phyloP scores from a whole-genome alignment of 2,797 vertebrate genomes.

The Oophaga sylvatica region DNA sequence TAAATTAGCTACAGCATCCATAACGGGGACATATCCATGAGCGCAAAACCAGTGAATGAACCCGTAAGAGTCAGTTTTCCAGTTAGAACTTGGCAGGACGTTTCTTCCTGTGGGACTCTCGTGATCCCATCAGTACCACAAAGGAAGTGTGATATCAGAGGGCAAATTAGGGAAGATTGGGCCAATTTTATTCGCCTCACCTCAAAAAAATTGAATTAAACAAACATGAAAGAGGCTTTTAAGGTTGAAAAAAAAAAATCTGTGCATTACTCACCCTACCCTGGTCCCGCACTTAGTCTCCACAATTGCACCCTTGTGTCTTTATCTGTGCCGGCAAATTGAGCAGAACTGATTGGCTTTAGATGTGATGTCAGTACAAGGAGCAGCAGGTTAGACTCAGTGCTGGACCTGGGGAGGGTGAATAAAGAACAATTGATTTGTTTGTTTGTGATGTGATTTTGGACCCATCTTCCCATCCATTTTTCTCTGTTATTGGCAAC shows the following conservation, averaged over 20 bases:
- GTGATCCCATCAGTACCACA: conserved; percentile 21
- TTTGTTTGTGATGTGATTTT: too few species aligned
- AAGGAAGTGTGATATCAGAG: not conserved
- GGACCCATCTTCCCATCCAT: not conserved
- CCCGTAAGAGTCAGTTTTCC: not conserved
- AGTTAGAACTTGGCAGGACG: not conserved
- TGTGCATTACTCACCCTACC: too few species aligned
- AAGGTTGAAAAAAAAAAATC: too few species aligned
- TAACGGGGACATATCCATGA: not conserved
- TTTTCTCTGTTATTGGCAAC: not conserved
- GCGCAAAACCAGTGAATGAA: not conserved
- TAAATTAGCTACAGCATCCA: not conserved
- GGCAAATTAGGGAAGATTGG: not conserved
- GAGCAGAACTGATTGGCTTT: too few species aligned
- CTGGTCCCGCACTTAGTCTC: too few species aligned
- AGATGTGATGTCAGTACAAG: too few species aligned
- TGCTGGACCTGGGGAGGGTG: too few species aligned
- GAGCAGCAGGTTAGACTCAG: too few species aligned
- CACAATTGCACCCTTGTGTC: too few species aligned
- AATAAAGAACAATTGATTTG: too few species aligned
- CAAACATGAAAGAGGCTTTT: too few species aligned
- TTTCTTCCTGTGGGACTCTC: not conserved
- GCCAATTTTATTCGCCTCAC: not conserved
- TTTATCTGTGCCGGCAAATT: too few species aligned
- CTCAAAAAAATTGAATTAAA: not conserved